Evolutionary conservation across 2,797 vertebrate genomes (phyloP), one percentile per base, ranked within the genome.

Genomic region (Delichon dasypus): DNA sequence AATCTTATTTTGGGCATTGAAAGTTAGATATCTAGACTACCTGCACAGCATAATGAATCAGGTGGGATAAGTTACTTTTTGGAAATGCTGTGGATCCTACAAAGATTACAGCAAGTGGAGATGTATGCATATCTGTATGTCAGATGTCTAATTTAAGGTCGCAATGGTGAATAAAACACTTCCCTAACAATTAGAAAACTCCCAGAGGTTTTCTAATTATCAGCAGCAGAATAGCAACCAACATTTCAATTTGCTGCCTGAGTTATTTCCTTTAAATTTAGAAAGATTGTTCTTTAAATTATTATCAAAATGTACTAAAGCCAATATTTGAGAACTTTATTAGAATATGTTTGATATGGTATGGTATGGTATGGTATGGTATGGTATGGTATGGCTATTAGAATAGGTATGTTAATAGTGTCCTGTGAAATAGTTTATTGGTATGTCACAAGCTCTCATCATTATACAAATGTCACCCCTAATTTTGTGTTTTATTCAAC

Each of bases 401-500:
- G 38, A 38, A 38, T 38, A 38, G 38, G 1, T 44, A 12, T 53
- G 8, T 64, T 53, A 51, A 45, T 5, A 70, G 9, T 40, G 7
- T 42, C 18, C 16, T 48, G 32, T 60, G 57, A 73, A 91, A 62
- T 2, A 23, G 10, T 73, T 80, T 55, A n/a, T 60, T 71, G 32
- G 9, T 80, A 51, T 51, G 6, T 53, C 2, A 3, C 25, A 89
- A 40, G 4, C 3, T 55, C 10, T 30, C 11, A 44, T 76, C 58
- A 51, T 47, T 76, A 58, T 18, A 36, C 15, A 65, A 80, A 4
- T 53, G 34, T 54, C 19, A n/a, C 12, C 4, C 11, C 32, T 75
- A 44, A 66, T 70, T 72, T 85, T 12, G 32, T 70, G 40, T 85
- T 89, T 89, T 62, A 48, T 53, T 68, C n/a, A 88, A 38, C 22